Base-by-base conservation (phyloP, 2,888 invertebrate species). In the Coenonympha arcania region DNA sequence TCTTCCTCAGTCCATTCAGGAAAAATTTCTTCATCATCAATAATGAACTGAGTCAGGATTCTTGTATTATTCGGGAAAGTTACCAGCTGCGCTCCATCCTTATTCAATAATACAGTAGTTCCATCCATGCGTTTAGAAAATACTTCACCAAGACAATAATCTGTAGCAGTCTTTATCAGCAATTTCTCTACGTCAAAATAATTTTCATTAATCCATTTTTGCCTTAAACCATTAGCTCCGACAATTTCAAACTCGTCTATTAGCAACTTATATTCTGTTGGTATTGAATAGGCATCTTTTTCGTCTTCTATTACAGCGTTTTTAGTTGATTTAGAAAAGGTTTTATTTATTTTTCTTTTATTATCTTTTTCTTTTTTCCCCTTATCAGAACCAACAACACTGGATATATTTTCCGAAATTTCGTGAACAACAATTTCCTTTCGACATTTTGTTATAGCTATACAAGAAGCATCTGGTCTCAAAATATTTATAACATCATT, bases 51-150 rank as follows among this genome's bases (percentile, higher is more conserved):
- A 19, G 78, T 73, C 18, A 78, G 73, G 49, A 87, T 83, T 61
- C 79, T 72, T 5, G 85, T 85, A 24, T 75, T 73, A 60, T 86
- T 69, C 5, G 77, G 73, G 61, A 82, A 87, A 20, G 81, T 79
- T 8, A 78, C 75, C 4, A 79, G 57, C 36, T 75, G 73, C 52
- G 76, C 52, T 8, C 87, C 85, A 56, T 83, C 73, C 62, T 77
- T 77, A 63, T 81, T 84, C n/a, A 81, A 56, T 31, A 86, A 63
- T 42, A 64, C 68, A 59, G 68, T 69, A 4, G 80, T 83, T 4
- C 85, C 86, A 64, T 84, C 86, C 71, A 78, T 78, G 15, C 85
- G 72, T 24, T 74, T 78, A 4, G 81, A 76, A 66, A 78, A 84
- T 53, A 84, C 62, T 68, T 87, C 85, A 8, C 77, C 79, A 37